Evolutionary conservation across 2,113 vertebrate genomes (phyloP).

Genomic region (Chascanopsetta lugubris): DNA sequence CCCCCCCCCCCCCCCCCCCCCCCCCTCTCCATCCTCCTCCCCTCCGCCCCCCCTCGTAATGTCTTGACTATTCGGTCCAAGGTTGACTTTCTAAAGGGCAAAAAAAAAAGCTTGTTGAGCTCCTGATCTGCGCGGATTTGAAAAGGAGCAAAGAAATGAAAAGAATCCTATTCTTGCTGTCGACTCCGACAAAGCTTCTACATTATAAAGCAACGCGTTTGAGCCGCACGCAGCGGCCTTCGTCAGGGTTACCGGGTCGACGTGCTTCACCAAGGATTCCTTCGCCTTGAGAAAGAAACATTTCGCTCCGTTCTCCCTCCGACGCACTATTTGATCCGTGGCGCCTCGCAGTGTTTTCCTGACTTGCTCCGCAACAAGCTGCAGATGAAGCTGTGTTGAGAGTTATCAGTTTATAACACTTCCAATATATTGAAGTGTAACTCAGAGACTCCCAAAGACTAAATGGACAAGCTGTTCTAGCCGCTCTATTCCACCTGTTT

Average conservation of each 20-base stretch:
- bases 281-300: neutral
- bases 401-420: neutral
- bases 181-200: neutral
- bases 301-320: neutral
- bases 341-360: neutral
- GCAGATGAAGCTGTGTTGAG: neutral
- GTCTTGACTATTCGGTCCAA: neutral
- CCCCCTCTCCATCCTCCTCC: no score
- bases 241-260: neutral
- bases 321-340: neutral
- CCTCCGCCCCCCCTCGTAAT: no score
- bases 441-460: no score
- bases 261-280: neutral
- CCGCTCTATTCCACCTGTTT: no score
- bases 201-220: neutral
- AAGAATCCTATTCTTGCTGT: neutral
- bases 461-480: no score
- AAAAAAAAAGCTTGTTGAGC: neutral
- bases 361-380: neutral
- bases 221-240: neutral
- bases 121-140: neutral
- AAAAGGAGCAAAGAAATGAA: neutral
- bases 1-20: no score
- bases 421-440: no score
- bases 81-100: neutral